Base-by-base conservation (phyloP, 2,888 invertebrate genomes). In the Balanococcus diminutus region DNA sequence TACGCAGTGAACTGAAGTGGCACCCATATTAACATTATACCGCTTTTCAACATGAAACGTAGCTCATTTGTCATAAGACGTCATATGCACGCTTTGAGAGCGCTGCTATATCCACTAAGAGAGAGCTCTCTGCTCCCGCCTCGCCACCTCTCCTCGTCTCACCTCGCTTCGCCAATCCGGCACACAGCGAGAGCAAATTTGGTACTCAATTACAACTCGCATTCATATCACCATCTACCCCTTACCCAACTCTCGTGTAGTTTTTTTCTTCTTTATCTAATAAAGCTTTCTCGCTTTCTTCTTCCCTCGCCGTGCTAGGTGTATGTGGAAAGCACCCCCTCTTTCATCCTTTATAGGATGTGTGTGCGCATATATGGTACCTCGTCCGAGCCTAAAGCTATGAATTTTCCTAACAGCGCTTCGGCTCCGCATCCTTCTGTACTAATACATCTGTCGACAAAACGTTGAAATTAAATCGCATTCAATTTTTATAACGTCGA, bases 41-140 rank as follows among this genome's bases (percentile, higher is more conserved):
- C 84, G 75, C 72, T 32, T 84, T 84, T 84, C 84, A 72, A 84
- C 84, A 84, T 84, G 72, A 84, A 84, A 84, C 67, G 84, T 84
- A 84, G 46, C 84, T 84, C 84, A 84, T 84, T 84, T 84, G 84
- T 84, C 84, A 84, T 84, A 84, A 84, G 84, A 72, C 84, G 84
- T 84, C 84, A 84, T 39, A 42, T 84, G 84, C 84, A 84, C 84
- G 75, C 84, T 67, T 46, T 39, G 67, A 61, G 39, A 79, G 51
- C 51, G 51, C 51, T 51, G 51, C 51, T 51, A 19, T 51, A 51
- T 51, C 0, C 51, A 19, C 51, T 19, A 51, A 19, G 19, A 51
- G 51, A 19, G 61, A 67, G 61, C 61, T 25, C 61, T 19, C 51
- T 19, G 19, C 51, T 6, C 51, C n/a, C n/a, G n/a, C n/a, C n/a